Percentiles rank a stretch among this genome's conserved stretches.
Evolutionary conservation across 2,113 vertebrate genomes (phyloP).

Genomic region (Etheostoma spectabile): DNA sequence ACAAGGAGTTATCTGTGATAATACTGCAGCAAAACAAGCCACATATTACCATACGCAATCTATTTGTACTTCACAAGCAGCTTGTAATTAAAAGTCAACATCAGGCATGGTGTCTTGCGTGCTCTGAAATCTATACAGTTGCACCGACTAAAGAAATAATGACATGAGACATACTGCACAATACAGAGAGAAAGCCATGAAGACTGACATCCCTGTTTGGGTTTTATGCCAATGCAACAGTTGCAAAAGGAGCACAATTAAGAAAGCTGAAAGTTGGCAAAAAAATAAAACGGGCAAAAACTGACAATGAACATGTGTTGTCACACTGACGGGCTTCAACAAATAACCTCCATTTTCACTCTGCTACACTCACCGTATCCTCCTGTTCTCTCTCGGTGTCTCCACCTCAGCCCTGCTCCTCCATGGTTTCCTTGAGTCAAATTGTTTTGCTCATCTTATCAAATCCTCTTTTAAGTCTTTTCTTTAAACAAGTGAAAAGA

Average conservation of each 20-base stretch:
- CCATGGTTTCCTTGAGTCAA: conserved; percentile 19
- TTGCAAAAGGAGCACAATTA: conserved; percentile 27
- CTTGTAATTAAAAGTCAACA: conserved; percentile 55
- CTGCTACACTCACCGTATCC: conserved; percentile 1
- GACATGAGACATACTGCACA: not conserved
- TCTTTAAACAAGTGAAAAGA: not conserved
- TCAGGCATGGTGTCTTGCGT: not conserved
- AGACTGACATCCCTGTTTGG: not conserved
- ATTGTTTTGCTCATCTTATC: conserved; percentile 39
- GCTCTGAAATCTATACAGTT: conserved; percentile 4
- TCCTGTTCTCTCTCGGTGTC: not conserved
- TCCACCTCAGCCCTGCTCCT: conserved; percentile 1
- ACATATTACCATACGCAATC: conserved; percentile 4
- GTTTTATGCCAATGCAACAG: conserved; percentile 27
- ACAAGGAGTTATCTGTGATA: conserved; percentile 55
- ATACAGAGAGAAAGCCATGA: not conserved
- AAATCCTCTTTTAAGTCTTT: not conserved
- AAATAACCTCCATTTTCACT: conserved; percentile 30
- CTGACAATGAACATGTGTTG: conserved; percentile 4
- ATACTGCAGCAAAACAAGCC: too few species aligned
- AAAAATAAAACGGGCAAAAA: conserved; percentile 9
- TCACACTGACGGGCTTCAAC: conserved; percentile 24
- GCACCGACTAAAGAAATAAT: not conserved
- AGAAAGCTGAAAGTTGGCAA: conserved; percentile 14
- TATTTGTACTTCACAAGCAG: conserved; percentile 44